phyloP scores from a whole-genome alignment of 1,140 invertebrate genomes.

The Hypothenemus hampei region DNA sequence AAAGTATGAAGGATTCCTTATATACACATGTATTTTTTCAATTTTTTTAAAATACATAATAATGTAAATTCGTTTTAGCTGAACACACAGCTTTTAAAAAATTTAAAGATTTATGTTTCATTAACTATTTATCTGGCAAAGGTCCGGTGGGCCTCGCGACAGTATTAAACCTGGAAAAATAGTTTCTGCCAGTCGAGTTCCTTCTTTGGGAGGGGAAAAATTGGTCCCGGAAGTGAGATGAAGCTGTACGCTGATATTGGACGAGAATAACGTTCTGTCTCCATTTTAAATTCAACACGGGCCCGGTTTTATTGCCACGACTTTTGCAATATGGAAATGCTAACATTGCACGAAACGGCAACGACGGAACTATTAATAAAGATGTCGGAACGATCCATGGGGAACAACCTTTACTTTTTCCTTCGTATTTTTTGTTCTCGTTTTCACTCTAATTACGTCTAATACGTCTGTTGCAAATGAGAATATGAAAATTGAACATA shows the following conservation, averaged over 20 bases:
- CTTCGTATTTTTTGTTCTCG: not conserved
- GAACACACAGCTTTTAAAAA: too few relatives aligned
- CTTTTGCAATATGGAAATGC: not conserved
- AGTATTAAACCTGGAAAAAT: not conserved
- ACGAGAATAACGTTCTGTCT: not conserved
- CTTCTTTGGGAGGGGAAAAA: too few relatives aligned
- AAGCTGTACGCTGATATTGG: not conserved
- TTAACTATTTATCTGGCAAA: not conserved
- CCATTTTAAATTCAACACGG: not conserved
- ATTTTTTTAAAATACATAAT: too few relatives aligned
- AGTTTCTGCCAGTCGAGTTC: not conserved
- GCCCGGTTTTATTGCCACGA: not conserved
- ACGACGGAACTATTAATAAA: not conserved
- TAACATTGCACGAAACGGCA: not conserved
- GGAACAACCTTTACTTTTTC: too few relatives aligned
- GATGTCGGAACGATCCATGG: not conserved
- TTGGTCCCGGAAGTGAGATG: not conserved
- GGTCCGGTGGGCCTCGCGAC: not conserved
- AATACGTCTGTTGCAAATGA: too few relatives aligned
- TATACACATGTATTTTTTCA: too few relatives aligned
- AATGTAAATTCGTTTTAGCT: too few relatives aligned
- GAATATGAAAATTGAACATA: too few relatives aligned
- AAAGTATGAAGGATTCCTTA: too few relatives aligned
- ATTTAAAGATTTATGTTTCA: too few relatives aligned
- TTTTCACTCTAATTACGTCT: not conserved